Conservation (phyloP, 2,797 vertebrate genomes). For the Dendrocincla tyrannina region DNA sequence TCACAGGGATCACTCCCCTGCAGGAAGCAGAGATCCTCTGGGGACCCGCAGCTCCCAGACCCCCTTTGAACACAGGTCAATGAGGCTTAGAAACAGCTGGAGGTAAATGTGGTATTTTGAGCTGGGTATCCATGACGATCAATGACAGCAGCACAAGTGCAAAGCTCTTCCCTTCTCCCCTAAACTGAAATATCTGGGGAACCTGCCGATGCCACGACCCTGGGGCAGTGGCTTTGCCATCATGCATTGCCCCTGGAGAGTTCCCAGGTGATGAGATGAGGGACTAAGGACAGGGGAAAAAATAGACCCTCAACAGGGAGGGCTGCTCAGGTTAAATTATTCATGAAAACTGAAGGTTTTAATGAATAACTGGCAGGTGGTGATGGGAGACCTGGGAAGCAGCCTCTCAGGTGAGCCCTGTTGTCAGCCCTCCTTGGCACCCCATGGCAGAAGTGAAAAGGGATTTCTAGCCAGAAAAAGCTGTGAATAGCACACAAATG, state of each 20-base stretch:
- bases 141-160: background rate
- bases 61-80: background rate
- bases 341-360: background rate
- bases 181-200: background rate
- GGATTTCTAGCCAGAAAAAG: background rate
- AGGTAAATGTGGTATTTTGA: background rate
- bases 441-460: rapidly evolving
- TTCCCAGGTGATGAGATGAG: background rate
- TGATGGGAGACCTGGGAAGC: background rate
- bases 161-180: background rate
- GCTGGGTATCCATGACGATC: background rate
- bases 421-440: background rate
- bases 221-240: background rate
- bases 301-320: background rate
- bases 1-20: background rate
- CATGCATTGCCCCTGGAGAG: rapidly evolving
- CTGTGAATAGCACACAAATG: background rate
- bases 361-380: background rate
- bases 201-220: rapidly evolving
- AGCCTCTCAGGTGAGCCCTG: background rate
- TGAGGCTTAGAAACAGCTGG: background rate
- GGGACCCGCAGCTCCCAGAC: background rate
- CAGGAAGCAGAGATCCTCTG: background rate
- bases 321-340: background rate
- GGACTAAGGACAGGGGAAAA: background rate